Conservation (phyloP, 2,888 invertebrate species). For the Oithona nana region DNA sequence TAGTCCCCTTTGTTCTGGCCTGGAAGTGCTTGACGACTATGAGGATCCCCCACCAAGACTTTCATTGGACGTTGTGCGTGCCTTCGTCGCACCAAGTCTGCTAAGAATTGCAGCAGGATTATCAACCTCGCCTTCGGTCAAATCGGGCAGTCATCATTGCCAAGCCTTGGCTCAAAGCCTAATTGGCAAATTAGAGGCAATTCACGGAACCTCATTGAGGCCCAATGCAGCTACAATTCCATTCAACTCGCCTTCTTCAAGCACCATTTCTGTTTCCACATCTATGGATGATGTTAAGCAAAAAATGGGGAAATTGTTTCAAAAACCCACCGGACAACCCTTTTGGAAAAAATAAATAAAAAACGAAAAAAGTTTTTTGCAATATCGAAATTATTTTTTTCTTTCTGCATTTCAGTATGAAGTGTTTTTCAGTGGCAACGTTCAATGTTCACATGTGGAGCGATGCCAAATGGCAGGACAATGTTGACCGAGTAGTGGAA, state of each 20-base stretch:
- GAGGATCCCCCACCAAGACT: background rate
- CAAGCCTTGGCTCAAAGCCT: background rate
- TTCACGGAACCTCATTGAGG: background rate
- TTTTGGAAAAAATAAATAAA: constrained; percentile 7
- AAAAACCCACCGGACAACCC: constrained; percentile 19
- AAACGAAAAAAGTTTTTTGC: background rate
- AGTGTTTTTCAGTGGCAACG: background rate
- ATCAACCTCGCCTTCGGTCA: no score
- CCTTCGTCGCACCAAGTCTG: background rate
- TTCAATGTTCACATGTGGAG: background rate
- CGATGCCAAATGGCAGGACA: background rate
- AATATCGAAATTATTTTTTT: background rate
- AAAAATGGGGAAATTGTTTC: constrained; percentile 40
- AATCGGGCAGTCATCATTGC: no score
- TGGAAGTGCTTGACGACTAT: background rate
- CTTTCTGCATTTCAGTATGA: background rate
- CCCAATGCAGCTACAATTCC: background rate
- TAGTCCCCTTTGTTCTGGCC: background rate
- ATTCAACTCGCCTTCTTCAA: background rate
- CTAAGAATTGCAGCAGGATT: background rate
- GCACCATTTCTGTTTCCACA: background rate
- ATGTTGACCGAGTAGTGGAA: background rate
- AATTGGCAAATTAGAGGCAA: background rate
- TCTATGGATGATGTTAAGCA: constrained; percentile 39
- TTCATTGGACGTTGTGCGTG: background rate